A percentile compares a stretch with the other conserved stretches of the same genome.
Conservation (phyloP, 1,140 invertebrate genomes). For the Nylanderia fulva region DNA sequence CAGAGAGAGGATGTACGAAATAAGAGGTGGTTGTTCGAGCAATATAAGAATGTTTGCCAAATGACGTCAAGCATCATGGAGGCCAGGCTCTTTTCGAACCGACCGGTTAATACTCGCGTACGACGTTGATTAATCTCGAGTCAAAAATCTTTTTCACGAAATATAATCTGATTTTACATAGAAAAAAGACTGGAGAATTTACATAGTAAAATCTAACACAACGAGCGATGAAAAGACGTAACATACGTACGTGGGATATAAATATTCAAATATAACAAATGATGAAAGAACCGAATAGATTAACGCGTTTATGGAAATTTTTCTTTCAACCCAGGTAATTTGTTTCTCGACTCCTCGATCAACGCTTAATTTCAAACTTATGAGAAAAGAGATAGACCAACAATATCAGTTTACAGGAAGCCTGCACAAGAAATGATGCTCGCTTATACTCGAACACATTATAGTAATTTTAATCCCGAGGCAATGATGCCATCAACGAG, state of each 20-base stretch:
- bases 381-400: neutral
- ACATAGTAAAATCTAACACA: neutral
- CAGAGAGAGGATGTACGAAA: conserved; percentile 48
- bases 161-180: neutral
- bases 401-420: neutral
- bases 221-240: neutral
- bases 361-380: conserved; percentile 16
- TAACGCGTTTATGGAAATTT: conserved; percentile 2
- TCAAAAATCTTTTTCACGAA: conserved; percentile 7
- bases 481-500: conserved; percentile 24
- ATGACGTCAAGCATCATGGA: conserved; percentile 73
- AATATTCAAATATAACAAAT: neutral
- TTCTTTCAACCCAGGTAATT: neutral
- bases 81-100: conserved; percentile 18
- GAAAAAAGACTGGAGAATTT: neutral
- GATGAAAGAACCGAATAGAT: neutral
- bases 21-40: conserved; percentile 59
- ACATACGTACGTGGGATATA: too few species aligned
- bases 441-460: conserved; percentile 9
- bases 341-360: too few species aligned
- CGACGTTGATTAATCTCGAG: neutral
- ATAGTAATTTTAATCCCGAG: conserved; percentile 32
- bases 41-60: conserved; percentile 77
- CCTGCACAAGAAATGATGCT: neutral
- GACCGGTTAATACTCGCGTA: conserved; percentile 30